Evolutionary conservation across 2,113 vertebrate species (phyloP), one percentile per base, ranked within the genome.

Genomic region (Calidris pugnax): DNA sequence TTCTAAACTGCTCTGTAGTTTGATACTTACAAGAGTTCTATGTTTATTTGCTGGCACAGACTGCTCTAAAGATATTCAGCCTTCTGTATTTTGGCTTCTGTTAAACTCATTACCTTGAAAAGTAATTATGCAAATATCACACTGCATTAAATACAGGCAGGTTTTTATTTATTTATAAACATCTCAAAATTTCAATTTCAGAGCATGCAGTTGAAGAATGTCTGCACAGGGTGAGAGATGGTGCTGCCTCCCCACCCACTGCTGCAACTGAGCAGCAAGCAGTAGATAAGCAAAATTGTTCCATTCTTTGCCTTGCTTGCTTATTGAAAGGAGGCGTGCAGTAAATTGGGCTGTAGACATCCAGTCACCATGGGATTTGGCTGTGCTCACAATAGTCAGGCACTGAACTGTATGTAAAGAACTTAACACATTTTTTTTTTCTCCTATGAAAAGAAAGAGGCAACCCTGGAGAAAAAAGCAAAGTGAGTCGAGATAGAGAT

Each of bases 161-260:
- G 47, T 32, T 89, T 97, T 95, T 85, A 95, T 78, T 97, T 97
- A 95, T 94, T 97, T 94, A 96, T 94, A 92, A 94, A 92, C 75
- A 96, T 64, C 51, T 78, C 66, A 85, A 78, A 47, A 83, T 89
- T 96, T 93, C 78, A 75, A 9, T 96, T 97, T 96, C 37, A 90
- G 85, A 51, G 55, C 76, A 89, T 69, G 82, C 57, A 85, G 35
- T 27, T 88, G 64, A 84, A 85, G 94, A 90, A 95, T 71, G 26
- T 64, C 67, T 95, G 62, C 24, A 16, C 23, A 32, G 41, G 64
- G 13, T 88, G 63, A 91, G 81, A 86, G 37, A 82, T 67, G 60
- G 28, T 69, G 26, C 69, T 80, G 28, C 69, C 33, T 72, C 15
- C 32, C 8, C 21, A 71, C 16, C n/a, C 27, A 5, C 26, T 77